Evolutionary conservation across 2,797 vertebrate species (phyloP).

Genomic region (Acestrorhynchus altus): DNA sequence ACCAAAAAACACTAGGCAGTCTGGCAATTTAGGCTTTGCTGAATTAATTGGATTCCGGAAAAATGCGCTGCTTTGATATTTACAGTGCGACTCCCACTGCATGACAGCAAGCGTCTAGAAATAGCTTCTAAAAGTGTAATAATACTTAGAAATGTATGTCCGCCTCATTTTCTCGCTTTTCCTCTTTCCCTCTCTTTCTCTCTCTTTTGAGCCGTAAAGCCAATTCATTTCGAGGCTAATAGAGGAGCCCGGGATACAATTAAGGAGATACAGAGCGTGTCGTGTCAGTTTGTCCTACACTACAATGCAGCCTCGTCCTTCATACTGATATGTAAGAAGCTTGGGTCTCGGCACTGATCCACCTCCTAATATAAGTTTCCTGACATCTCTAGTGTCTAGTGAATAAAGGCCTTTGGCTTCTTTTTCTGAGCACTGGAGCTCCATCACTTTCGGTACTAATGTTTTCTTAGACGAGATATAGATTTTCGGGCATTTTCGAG

Average conservation of each 20-base stretch:
- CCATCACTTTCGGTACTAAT: no score
- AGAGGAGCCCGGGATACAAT: neutral
- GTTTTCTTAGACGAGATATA: no score
- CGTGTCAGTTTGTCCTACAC: neutral
- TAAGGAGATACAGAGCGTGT: neutral
- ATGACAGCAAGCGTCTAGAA: constrained; percentile 37
- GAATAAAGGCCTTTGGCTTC: neutral
- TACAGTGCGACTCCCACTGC: constrained; percentile 34
- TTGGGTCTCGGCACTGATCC: neutral
- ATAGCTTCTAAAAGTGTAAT: constrained; percentile 29
- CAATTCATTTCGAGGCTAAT: constrained; percentile 1
- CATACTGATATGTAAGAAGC: neutral
- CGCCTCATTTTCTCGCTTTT: constrained; percentile 21
- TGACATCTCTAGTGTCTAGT: constrained; percentile 19
- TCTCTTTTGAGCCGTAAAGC: neutral
- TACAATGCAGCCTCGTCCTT: neutral
- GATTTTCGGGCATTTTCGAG: no score
- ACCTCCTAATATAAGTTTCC: constrained; percentile 4
- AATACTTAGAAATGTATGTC: constrained; percentile 1
- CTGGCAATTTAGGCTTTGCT: neutral
- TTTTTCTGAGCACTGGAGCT: neutral
- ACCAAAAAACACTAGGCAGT: neutral
- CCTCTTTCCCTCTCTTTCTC: neutral
- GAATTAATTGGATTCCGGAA: constrained; percentile 66
- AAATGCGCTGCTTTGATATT: constrained; percentile 55